Conservation (phyloP, 2,113 vertebrate genomes). For the Numenius arquata region DNA sequence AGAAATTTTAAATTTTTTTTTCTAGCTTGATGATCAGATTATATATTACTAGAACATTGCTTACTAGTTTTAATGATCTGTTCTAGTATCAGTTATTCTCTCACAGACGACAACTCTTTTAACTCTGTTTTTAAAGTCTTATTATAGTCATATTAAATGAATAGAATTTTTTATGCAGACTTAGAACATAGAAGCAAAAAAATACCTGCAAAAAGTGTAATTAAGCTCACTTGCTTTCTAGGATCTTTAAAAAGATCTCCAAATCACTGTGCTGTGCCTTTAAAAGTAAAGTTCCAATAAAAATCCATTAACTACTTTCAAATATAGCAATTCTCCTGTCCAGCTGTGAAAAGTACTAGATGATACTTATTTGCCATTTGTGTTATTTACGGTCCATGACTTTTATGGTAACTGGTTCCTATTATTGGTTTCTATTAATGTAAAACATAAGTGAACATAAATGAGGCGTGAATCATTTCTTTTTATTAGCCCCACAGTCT, state of each 20-base stretch:
- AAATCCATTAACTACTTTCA: slow-evolving; percentile 82
- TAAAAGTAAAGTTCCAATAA: slow-evolving; percentile 80
- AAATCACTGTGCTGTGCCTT: slow-evolving; percentile 62
- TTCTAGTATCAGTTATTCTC: neutral
- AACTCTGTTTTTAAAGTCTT: neutral
- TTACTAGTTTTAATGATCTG: neutral
- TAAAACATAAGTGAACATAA: slow-evolving; percentile 97
- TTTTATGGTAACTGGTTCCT: slow-evolving; percentile 93
- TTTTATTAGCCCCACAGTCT: slow-evolving; percentile 88
- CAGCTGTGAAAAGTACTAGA: slow-evolving; percentile 86
- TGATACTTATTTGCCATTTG: slow-evolving; percentile 92
- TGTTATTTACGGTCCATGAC: slow-evolving; percentile 94
- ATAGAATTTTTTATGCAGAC: neutral
- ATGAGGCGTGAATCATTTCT: slow-evolving; percentile 91
- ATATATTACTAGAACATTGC: neutral
- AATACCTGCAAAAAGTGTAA: neutral
- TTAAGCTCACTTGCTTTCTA: neutral
- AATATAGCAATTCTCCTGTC: slow-evolving; percentile 82
- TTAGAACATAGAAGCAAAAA: neutral
- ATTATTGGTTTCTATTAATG: slow-evolving; percentile 98
- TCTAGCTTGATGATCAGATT: neutral
- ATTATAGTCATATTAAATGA: neutral
- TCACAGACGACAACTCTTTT: neutral
- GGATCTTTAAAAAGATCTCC: neutral
- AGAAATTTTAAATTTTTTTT: neutral